Conservation (phyloP, 2,113 vertebrate species). For the Diglossa brunneiventris region DNA sequence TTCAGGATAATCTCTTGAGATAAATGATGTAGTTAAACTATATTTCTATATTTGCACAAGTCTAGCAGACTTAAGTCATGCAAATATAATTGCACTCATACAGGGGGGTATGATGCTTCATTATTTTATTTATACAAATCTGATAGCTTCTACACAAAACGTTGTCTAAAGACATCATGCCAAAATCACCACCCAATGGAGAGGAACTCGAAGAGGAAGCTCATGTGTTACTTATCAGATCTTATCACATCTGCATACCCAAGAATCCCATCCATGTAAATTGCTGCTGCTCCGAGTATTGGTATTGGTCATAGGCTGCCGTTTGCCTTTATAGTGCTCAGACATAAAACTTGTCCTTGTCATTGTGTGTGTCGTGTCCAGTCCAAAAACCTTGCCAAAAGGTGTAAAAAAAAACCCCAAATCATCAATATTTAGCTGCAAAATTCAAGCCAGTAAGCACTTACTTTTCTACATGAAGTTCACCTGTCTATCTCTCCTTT, state of each 20-base stretch:
- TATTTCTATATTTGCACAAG: background rate
- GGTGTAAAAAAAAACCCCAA: background rate
- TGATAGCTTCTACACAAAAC: background rate
- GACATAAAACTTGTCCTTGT: background rate
- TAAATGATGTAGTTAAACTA: background rate
- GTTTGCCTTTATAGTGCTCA: background rate
- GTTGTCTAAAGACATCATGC: background rate
- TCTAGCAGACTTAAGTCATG: background rate
- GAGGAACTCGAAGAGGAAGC: background rate
- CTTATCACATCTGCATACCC: fast-evolving
- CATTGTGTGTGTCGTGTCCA: background rate
- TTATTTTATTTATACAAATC: background rate
- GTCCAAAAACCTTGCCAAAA: background rate
- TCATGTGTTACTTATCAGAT: fast-evolving
- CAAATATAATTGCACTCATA: background rate
- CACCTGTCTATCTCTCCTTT: background rate
- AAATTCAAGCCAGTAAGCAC: background rate
- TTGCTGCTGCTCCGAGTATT: background rate
- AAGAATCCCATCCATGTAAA: background rate
- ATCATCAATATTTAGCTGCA: background rate
- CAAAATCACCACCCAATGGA: background rate
- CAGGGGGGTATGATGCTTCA: background rate
- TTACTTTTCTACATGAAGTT: background rate
- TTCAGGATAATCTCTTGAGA: background rate
- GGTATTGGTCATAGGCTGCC: background rate